phyloP scores from a whole-genome alignment of 1,140 invertebrate species.

The Drosophila biarmipes region DNA sequence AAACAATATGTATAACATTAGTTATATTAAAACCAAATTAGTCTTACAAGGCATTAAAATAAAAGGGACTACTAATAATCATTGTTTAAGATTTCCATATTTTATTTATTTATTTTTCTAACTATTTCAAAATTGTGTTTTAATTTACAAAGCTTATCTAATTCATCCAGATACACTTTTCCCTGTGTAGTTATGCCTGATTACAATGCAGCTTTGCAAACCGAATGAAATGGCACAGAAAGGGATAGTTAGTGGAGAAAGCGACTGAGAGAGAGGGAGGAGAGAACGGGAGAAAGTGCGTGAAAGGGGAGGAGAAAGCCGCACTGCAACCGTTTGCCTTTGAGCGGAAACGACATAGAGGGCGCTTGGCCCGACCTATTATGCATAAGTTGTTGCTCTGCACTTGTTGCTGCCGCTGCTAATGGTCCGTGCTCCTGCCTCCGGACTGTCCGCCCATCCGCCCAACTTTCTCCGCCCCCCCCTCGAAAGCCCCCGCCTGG shows the following conservation, averaged over 20 bases:
- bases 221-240: slow-evolving; percentile 31
- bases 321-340: slow-evolving; percentile 39
- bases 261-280: no score
- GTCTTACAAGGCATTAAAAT: no score
- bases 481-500: background rate
- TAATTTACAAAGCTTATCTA: no score
- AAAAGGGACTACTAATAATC: no score
- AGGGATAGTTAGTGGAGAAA: background rate
- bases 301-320: background rate
- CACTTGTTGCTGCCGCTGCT: slow-evolving; percentile 30
- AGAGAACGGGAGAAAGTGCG: background rate
- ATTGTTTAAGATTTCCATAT: no score
- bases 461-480: background rate
- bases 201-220: slow-evolving; percentile 23
- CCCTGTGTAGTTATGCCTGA: slow-evolving; percentile 38
- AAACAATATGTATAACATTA: no score
- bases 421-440: slow-evolving; percentile 26
- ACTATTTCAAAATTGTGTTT: no score
- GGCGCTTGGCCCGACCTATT: slow-evolving; percentile 39
- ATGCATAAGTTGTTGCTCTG: slow-evolving; percentile 42
- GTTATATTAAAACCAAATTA: no score
- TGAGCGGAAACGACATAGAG: slow-evolving; percentile 41
- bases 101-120: background rate
- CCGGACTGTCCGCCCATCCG: slow-evolving; percentile 23
- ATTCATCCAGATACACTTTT: background rate